Evolutionary conservation across 2,888 invertebrate genomes (phyloP).

Genomic region (Andrena hattorfiana): DNA sequence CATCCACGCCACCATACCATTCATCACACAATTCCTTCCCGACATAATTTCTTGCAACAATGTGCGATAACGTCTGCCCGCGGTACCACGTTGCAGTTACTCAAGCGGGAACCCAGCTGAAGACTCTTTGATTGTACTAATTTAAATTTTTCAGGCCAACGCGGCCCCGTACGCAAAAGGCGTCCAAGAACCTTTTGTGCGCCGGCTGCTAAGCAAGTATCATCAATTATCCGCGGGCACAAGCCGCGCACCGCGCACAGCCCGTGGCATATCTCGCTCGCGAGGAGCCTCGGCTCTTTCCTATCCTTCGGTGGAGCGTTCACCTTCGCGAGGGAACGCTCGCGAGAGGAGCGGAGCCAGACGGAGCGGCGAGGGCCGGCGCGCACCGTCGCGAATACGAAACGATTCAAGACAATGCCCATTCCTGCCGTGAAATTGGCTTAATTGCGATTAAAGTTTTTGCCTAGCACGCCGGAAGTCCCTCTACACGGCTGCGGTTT

Average conservation of each 20-base stretch:
- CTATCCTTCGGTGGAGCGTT: conserved; percentile 55
- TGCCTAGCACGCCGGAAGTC: conserved; percentile 61
- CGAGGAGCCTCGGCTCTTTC: conserved; percentile 12
- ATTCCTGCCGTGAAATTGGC: conserved; percentile 78
- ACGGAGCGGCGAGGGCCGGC: neutral
- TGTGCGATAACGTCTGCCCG: neutral
- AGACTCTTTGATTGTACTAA: conserved; percentile 44
- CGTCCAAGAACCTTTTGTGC: conserved; percentile 43
- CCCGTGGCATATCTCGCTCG: conserved; percentile 30
- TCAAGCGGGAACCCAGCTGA: conserved; percentile 8
- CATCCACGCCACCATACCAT: neutral
- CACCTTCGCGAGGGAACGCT: conserved; percentile 37
- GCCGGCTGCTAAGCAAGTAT: conserved; percentile 50
- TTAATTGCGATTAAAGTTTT: conserved; percentile 78
- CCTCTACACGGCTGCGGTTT: conserved; percentile 57
- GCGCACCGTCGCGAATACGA: conserved; percentile 44
- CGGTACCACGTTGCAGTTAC: neutral
- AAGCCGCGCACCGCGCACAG: conserved; percentile 21
- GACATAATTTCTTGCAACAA: conserved; percentile 46
- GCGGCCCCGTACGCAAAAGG: conserved; percentile 18
- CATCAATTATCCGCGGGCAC: conserved; percentile 55
- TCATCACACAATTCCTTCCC: conserved; percentile 27
- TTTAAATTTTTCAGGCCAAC: conserved; percentile 48
- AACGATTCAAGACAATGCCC: conserved; percentile 75
- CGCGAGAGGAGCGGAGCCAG: neutral